These are phyloP conservation scores for Polydrusus pterygomalis DNA, from an alignment of 2,888 invertebrate species.

Conservation along the genomic window DNA sequence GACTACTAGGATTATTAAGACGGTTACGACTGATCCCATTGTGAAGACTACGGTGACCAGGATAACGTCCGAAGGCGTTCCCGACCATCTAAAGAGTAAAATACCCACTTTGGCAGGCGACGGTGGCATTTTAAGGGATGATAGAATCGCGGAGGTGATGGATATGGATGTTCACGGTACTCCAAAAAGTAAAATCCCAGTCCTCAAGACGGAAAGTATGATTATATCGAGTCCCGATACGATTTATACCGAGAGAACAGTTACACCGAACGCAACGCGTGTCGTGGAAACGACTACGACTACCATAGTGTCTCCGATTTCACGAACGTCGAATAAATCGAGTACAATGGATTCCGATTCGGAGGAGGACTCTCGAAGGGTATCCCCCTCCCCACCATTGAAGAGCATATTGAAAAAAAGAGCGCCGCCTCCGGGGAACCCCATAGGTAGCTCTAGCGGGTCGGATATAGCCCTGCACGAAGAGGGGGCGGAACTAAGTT, in stretches of 20 bases:
- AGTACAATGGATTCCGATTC: slow-evolving; percentile 71
- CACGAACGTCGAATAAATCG: slow-evolving; percentile 66
- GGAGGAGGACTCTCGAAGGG: slow-evolving; percentile 69
- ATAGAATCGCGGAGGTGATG: slow-evolving; percentile 54
- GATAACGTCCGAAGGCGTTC: slow-evolving; percentile 61
- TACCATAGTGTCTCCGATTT: slow-evolving; percentile 66
- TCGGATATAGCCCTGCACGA: slow-evolving; percentile 80
- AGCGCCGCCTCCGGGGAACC: slow-evolving; percentile 64
- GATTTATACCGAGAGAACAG: slow-evolving; percentile 59
- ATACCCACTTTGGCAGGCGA: slow-evolving; percentile 61
- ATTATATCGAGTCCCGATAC: slow-evolving; percentile 64
- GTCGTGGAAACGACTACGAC: slow-evolving; percentile 62
- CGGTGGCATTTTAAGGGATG: slow-evolving; percentile 11
- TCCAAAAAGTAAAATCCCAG: slow-evolving; percentile 72
- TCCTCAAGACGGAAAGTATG: slow-evolving; percentile 69
- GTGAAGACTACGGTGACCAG: slow-evolving; percentile 69
- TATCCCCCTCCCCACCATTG: slow-evolving; percentile 67
- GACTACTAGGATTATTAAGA: slow-evolving; percentile 59
- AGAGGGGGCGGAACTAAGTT: slow-evolving; percentile 76
- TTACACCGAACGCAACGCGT: slow-evolving; percentile 59
- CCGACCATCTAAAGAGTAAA: slow-evolving; percentile 60
- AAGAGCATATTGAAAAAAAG: slow-evolving; percentile 70
- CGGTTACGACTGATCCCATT: slow-evolving; percentile 63
- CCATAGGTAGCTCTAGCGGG: slow-evolving; percentile 78
- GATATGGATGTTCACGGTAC: slow-evolving; percentile 56